These are phyloP conservation scores for Formicarius rufipectus DNA, from an alignment of 2,113 vertebrate genomes.

Conservation along the genomic window DNA sequence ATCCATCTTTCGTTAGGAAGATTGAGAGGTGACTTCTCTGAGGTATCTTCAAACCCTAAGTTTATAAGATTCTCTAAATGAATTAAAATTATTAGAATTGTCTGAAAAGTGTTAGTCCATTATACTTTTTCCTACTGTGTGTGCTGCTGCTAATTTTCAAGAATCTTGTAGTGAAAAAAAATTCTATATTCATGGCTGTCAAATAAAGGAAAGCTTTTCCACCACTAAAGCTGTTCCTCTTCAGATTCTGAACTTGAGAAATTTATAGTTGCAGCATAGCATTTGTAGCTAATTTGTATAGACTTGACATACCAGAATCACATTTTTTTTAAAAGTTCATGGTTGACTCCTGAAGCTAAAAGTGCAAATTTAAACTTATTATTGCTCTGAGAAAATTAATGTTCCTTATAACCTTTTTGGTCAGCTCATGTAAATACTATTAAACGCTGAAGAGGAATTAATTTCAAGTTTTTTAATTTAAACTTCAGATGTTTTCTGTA, in stretches of 20 bases:
- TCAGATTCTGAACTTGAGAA: background rate
- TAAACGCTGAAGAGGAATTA: background rate
- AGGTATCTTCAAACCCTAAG: background rate
- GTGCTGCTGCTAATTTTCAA: background rate
- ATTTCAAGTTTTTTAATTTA: background rate
- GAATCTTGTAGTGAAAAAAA: background rate
- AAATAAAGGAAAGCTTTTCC: background rate
- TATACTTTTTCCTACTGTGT: background rate
- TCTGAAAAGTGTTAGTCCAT: background rate
- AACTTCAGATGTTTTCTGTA: background rate
- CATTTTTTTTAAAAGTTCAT: accelerated
- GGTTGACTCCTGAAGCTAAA: background rate
- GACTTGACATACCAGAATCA: background rate
- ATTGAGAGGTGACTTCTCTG: background rate
- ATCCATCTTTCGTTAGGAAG: background rate
- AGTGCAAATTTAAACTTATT: background rate
- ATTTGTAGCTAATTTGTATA: background rate
- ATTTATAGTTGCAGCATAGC: accelerated
- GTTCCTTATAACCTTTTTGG: background rate
- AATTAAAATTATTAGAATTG: background rate
- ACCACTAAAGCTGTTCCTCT: background rate
- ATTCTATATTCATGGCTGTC: background rate
- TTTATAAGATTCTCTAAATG: background rate
- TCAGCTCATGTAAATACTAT: background rate
- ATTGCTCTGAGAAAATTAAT: background rate